Evolutionary conservation across 2,797 vertebrate species (phyloP).

Genomic region (Myripristis murdjan): DNA sequence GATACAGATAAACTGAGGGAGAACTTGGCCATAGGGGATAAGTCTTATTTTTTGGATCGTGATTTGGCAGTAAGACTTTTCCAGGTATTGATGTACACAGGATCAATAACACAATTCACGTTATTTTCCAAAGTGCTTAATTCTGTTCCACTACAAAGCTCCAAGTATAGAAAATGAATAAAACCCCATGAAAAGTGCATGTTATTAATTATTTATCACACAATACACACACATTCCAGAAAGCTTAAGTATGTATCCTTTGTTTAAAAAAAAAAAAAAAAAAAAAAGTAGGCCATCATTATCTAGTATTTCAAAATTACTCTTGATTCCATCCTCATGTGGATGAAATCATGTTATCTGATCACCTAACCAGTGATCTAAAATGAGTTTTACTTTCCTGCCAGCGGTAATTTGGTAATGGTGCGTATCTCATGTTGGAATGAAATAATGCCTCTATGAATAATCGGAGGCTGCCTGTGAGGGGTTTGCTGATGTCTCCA

Average conservation of each 20-base stretch:
- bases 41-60: slow-evolving; percentile 61
- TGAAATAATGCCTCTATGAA: slow-evolving; percentile 37
- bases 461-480: slow-evolving; percentile 29
- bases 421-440: slow-evolving; percentile 28
- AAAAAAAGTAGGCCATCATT: slow-evolving; percentile 12
- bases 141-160: slow-evolving; percentile 15
- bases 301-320: slow-evolving; percentile 5
- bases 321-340: neutral
- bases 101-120: slow-evolving; percentile 25
- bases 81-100: slow-evolving; percentile 35
- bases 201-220: slow-evolving; percentile 44
- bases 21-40: slow-evolving; percentile 35
- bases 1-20: slow-evolving; percentile 46
- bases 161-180: slow-evolving; percentile 28
- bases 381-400: slow-evolving; percentile 22
- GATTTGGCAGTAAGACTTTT: slow-evolving; percentile 48
- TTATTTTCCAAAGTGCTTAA: slow-evolving; percentile 8
- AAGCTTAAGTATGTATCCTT: no score
- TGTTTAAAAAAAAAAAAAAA: no score
- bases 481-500: slow-evolving; percentile 51
- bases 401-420: slow-evolving; percentile 21
- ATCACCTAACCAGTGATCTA: no score
- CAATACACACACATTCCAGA: slow-evolving; percentile 40
- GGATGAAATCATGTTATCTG: no score
- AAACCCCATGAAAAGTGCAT: slow-evolving; percentile 18